Base-by-base conservation (phyloP, 2,797 vertebrate genomes). In the Tarsius wallacei region DNA sequence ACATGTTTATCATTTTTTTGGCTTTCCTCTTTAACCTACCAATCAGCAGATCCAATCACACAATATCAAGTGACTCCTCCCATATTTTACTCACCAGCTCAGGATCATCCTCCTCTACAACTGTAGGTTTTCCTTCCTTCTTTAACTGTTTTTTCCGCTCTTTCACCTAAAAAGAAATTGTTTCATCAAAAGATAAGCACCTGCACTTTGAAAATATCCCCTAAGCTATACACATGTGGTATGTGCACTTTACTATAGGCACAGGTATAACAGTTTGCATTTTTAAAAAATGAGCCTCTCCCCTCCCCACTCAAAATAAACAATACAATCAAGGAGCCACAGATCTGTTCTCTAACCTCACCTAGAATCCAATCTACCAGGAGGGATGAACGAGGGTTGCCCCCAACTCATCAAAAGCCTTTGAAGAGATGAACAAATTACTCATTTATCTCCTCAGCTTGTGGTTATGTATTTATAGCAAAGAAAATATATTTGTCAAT, bases 121-220 rank as follows among this genome's bases (percentile, higher is more conserved):
- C 97, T 85, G 98, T 96, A 80, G 98, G 24, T 97, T 99, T 99
- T 55, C 99, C 99, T 12, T 99, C 99, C 97, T 99, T 99, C 99
- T 99, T 99, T 82, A 99, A 87, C 97, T 99, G 99, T 98, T 99
- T 99, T 98, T 99, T 99, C 98, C 99, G 99, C 98, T 99, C 99
- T 98, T 99, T 99, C 96, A 99, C 99, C 99, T 99, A 93, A 97
- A 97, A 97, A 97, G 88, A 92, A 94, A 76, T 53, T 97, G 84
- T 96, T 66, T 85, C 80, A 96, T 97, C 93, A 98, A 93, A 97
- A 94, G 82, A 90, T 94, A 42, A 95, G 89, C 73, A 88, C 21
- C 19, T 63, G 74, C 8, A 82, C 42, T 76, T 95, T 91, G 73
- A 92, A 71, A 85, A 31, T 49, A 87, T 19, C 53, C 61, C 71